Evolutionary conservation across 2,888 invertebrate genomes (phyloP).

Genomic region (Teleiodes luculella): DNA sequence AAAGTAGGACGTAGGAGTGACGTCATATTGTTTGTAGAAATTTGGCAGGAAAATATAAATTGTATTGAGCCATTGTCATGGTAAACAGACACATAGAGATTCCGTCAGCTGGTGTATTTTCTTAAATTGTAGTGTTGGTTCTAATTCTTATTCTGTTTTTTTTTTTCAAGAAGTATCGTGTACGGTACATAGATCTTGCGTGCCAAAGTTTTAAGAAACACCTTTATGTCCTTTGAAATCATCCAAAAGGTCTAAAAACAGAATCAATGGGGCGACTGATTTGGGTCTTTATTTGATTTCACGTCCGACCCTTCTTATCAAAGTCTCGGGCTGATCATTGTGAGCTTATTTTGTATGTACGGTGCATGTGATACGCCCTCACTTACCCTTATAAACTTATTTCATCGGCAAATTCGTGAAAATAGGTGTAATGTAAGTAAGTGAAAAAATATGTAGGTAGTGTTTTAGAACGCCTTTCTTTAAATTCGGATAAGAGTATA

Average conservation of each 20-base stretch:
- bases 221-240: not conserved
- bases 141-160: too few species aligned
- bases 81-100: not conserved
- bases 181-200: too few species aligned
- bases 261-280: conserved; percentile 17
- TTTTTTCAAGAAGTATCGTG: too few species aligned
- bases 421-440: too few species aligned
- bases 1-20: not conserved
- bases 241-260: conserved; percentile 6
- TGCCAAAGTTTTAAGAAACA: not conserved
- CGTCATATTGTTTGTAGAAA: too few species aligned
- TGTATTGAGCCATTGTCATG: not conserved
- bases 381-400: not conserved
- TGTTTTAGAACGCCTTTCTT: too few species aligned
- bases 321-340: not conserved
- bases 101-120: too few species aligned
- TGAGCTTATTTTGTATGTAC: conserved; percentile 11
- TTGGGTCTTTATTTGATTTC: conserved; percentile 17
- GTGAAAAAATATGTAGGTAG: too few species aligned
- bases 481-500: too few species aligned
- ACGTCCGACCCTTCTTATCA: conserved; percentile 15
- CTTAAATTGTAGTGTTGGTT: too few species aligned
- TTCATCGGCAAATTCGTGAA: too few species aligned
- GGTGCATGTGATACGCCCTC: not conserved
- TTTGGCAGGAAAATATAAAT: too few species aligned